These are phyloP conservation scores for Aspidiotus rigidus DNA, from an alignment of 2,888 invertebrate species.

Conservation along the genomic window DNA sequence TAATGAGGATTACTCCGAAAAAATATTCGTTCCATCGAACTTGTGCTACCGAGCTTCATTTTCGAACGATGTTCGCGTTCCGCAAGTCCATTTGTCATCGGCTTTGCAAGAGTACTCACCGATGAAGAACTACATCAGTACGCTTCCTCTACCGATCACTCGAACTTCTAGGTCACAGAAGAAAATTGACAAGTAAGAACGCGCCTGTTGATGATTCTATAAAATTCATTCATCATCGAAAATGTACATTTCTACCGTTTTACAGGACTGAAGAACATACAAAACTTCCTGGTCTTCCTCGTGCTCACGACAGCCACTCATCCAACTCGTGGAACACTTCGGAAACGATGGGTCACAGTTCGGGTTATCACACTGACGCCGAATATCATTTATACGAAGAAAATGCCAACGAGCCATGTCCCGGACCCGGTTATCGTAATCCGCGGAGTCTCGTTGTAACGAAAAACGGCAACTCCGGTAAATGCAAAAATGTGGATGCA, in stretches of 20 bases:
- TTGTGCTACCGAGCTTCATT: constrained; percentile 3
- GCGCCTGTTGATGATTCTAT: no score
- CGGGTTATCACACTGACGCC: constrained; percentile 13
- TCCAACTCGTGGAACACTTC: no score
- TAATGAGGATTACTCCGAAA: constrained; percentile 4
- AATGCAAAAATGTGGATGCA: constrained; percentile 24
- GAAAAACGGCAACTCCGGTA: constrained; percentile 13
- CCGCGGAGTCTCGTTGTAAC: neutral
- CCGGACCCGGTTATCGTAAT: neutral
- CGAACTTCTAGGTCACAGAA: constrained; percentile 9
- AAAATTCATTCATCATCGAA: no score
- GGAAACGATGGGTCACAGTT: neutral
- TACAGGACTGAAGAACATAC: no score
- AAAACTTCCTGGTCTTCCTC: no score
- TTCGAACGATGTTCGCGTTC: constrained; percentile 2
- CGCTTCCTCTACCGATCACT: constrained; percentile 12
- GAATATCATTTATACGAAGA: constrained; percentile 10
- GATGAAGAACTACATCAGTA: constrained; percentile 11
- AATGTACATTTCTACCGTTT: no score
- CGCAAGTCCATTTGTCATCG: neutral
- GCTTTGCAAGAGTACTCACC: neutral
- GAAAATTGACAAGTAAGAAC: constrained; percentile 14
- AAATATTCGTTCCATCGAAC: neutral
- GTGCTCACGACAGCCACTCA: no score
- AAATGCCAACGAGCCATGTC: neutral